A percentile compares a stretch with the other conserved stretches of the same genome.
Evolutionary conservation across 2,888 invertebrate genomes (phyloP).

Genomic region (Nephrotoma appendiculata): DNA sequence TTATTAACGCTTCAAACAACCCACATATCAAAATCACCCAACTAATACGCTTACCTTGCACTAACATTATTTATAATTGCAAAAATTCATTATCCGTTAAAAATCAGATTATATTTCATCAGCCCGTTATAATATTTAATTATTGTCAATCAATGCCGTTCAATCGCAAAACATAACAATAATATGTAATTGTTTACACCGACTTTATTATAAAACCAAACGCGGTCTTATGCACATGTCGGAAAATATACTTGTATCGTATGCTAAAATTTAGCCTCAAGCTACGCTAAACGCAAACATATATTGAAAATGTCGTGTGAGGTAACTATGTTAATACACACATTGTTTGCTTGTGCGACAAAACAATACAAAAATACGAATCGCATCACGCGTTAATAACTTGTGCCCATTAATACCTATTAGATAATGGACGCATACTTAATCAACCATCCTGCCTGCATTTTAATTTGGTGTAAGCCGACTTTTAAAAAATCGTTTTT

Average conservation of each 20-base stretch:
- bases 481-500: background rate
- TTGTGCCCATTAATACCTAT: background rate
- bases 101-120: background rate
- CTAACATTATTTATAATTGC: background rate
- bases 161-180: background rate
- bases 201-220: background rate
- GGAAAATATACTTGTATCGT: background rate
- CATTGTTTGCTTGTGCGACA: background rate
- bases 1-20: too few relatives aligned
- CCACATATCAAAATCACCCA: too few relatives aligned
- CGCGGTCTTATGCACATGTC: background rate
- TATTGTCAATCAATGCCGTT: background rate
- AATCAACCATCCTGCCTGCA: background rate
- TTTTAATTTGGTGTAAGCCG: background rate
- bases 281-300: background rate
- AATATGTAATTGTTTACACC: background rate
- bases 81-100: background rate
- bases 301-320: background rate
- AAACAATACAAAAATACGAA: background rate
- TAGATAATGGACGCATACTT: background rate
- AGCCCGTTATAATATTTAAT: background rate
- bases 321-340: background rate
- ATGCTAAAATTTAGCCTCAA: background rate
- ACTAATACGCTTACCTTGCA: background rate
- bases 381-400: background rate